Percentiles rank a stretch among this genome's conserved stretches.
Conservation (phyloP, 2,113 vertebrate genomes). For the Myanophis thanlyinensis region DNA sequence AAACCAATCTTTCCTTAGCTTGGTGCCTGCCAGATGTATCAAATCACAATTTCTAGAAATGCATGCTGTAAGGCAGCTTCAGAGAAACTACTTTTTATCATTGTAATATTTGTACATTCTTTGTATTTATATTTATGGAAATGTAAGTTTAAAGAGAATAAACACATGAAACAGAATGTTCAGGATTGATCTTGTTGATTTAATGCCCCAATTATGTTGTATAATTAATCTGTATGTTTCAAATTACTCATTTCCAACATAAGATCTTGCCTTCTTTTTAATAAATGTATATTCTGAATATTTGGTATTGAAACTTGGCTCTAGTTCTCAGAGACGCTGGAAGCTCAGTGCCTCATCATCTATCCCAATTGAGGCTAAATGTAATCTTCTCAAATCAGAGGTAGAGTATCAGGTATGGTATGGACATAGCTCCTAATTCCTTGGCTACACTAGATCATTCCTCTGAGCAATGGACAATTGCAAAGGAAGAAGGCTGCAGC, state of each 20-base stretch:
- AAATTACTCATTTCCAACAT: not conserved
- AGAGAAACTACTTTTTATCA: not conserved
- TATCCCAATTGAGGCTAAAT: not conserved
- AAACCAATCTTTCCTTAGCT: not conserved
- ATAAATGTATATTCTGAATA: not conserved
- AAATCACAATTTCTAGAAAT: not conserved
- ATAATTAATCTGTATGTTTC: not conserved
- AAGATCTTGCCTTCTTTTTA: not conserved
- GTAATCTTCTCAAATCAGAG: not conserved
- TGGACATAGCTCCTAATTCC: not conserved
- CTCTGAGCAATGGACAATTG: not conserved
- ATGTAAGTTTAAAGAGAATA: not conserved
- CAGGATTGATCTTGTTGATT: not conserved
- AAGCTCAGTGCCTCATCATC: not conserved
- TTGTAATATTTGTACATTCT: not conserved
- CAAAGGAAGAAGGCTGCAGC: not conserved
- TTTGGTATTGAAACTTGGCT: not conserved
- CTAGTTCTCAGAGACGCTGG: not conserved
- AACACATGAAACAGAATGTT: not conserved
- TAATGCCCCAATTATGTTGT: not conserved
- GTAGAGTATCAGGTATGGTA: not conserved
- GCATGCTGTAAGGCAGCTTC: not conserved
- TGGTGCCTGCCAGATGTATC: not conserved
- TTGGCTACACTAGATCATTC: not conserved
- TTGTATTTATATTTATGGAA: not conserved